Conservation (phyloP, 2,113 vertebrate genomes). For the Melanocharis versteri region DNA sequence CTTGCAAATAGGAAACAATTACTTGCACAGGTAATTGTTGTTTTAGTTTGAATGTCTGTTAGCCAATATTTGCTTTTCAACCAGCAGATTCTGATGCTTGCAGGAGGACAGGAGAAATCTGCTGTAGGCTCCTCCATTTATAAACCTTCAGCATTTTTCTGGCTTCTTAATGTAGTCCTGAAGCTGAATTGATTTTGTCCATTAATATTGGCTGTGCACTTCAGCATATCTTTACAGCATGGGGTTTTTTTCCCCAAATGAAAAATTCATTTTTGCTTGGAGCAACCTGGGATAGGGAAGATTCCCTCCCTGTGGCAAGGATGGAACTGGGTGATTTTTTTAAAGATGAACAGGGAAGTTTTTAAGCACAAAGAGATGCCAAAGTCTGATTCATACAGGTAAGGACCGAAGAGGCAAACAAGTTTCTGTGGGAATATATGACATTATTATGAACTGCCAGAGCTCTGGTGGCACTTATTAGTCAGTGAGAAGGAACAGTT, state of each 20-base stretch:
- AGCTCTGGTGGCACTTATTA: constrained; percentile 29
- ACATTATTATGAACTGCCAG: background rate
- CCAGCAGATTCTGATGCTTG: background rate
- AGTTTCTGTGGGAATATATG: background rate
- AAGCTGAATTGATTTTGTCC: background rate
- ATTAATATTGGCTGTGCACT: background rate
- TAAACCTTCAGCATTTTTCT: background rate
- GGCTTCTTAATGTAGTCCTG: background rate
- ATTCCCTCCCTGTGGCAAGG: background rate
- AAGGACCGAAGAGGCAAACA: background rate
- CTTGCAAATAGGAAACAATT: constrained; percentile 12
- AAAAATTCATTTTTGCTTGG: background rate
- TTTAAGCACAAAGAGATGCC: background rate
- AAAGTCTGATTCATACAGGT: background rate
- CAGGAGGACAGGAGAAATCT: background rate
- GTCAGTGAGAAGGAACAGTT: constrained; percentile 8
- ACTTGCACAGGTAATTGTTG: background rate
- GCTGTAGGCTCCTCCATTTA: background rate
- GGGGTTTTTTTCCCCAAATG: background rate
- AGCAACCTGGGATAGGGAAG: background rate
- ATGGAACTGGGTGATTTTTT: background rate
- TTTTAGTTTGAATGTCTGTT: background rate
- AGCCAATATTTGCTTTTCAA: background rate
- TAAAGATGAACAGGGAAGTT: background rate
- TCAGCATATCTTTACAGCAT: background rate